Evolutionary conservation across 2,797 vertebrate species (phyloP).

Genomic region (Nannoperca obscura): DNA sequence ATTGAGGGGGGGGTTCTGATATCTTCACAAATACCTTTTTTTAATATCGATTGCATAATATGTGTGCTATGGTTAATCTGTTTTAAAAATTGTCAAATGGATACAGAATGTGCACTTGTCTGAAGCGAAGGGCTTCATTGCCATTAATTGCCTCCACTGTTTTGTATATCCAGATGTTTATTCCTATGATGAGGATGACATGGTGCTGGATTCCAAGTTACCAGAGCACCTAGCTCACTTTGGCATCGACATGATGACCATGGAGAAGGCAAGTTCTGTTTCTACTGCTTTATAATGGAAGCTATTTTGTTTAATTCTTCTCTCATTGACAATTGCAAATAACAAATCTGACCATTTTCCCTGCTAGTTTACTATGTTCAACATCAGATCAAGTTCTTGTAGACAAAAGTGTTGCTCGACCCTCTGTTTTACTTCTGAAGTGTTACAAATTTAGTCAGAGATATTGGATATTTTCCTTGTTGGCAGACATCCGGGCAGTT

Average conservation of each 20-base stretch:
- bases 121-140: background rate
- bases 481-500: conserved; percentile 46
- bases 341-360: background rate
- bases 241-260: conserved; percentile 99
- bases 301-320: background rate
- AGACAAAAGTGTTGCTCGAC: conserved; percentile 20
- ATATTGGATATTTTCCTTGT: conserved; percentile 36
- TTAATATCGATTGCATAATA: background rate
- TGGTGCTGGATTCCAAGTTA: conserved; percentile 96
- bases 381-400: conserved; percentile 3
- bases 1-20: background rate
- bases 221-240: conserved; percentile 97
- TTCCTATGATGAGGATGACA: conserved; percentile 98
- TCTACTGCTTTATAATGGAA: conserved; percentile 6
- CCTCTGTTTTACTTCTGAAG: conserved; percentile 9
- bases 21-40: background rate
- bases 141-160: background rate
- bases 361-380: conserved; percentile 12
- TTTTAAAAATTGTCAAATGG: no score
- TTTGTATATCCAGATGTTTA: conserved; percentile 89
- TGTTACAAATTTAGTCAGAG: conserved; percentile 31
- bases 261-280: conserved; percentile 92
- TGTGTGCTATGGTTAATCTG: background rate
- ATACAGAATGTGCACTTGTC: background rate
- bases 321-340: conserved; percentile 2